Conservation (phyloP, 1,140 invertebrate species). For the Euborellia annulipes region DNA sequence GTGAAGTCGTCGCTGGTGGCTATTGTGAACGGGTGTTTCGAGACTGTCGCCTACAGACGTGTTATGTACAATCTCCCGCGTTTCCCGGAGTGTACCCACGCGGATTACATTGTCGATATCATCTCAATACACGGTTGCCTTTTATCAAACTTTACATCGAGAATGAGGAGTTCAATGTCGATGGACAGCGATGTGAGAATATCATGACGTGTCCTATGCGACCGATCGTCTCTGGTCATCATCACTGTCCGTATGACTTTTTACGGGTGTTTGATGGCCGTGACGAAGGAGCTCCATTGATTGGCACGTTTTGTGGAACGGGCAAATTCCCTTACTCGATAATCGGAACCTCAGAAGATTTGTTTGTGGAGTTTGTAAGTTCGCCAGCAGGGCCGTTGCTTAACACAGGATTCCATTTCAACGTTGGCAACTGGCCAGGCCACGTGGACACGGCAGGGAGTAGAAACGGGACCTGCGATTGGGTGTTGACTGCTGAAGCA, state of each 20-base stretch:
- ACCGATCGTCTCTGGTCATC: constrained; percentile 58
- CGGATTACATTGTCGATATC: constrained; percentile 76
- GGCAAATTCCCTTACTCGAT: constrained; percentile 88
- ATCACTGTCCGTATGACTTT: constrained; percentile 78
- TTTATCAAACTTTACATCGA: constrained; percentile 86
- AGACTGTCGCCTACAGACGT: constrained; percentile 73
- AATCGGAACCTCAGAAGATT: constrained; percentile 74
- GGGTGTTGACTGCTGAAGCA: constrained; percentile 66
- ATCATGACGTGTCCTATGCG: constrained; percentile 88
- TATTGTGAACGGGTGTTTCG: constrained; percentile 76
- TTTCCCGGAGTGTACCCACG: constrained; percentile 83
- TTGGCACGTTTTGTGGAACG: constrained; percentile 82
- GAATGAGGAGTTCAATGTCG: constrained; percentile 85
- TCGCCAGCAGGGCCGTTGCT: constrained; percentile 74
- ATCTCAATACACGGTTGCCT: constrained; percentile 67
- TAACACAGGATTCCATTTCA: constrained; percentile 85
- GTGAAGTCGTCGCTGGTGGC: constrained; percentile 61
- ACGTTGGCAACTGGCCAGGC: constrained; percentile 82
- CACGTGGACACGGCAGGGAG: constrained; percentile 73
- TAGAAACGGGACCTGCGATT: constrained; percentile 70
- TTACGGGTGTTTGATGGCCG: constrained; percentile 81
- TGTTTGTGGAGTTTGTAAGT: constrained; percentile 82
- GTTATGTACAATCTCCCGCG: constrained; percentile 81
- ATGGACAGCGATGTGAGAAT: constrained; percentile 83
- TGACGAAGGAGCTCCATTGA: constrained; percentile 66